phyloP scores from a whole-genome alignment of 2,797 vertebrate species.

The Steatocranus sp. region DNA sequence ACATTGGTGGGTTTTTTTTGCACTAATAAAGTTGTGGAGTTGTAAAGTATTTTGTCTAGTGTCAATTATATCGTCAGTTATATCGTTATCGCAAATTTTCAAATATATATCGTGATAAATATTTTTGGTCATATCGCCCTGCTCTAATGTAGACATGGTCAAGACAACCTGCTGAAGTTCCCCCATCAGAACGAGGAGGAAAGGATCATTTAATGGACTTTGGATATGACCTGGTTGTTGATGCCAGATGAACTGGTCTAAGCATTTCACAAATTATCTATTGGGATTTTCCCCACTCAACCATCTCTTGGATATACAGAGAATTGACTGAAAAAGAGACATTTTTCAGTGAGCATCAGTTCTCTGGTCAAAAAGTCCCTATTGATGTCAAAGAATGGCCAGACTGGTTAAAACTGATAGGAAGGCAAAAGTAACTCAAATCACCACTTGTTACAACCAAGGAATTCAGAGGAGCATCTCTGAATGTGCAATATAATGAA shows the following conservation, averaged over 20 bases:
- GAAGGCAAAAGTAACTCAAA: background rate
- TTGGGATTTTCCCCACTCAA: background rate
- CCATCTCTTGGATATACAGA: background rate
- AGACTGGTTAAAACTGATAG: background rate
- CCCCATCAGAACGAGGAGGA: background rate
- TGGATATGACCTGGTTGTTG: background rate
- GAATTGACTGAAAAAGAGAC: background rate
- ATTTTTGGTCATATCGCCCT: too few relatives aligned
- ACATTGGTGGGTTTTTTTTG: too few relatives aligned
- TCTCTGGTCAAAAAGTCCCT: background rate
- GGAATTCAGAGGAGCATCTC: background rate
- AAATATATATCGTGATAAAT: too few relatives aligned
- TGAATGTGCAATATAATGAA: background rate
- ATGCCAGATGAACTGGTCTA: background rate
- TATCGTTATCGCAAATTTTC: too few relatives aligned
- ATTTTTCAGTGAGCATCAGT: background rate
- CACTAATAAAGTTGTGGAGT: too few relatives aligned
- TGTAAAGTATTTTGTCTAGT: too few relatives aligned
- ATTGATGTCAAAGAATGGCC: background rate
- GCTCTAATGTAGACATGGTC: too few relatives aligned
- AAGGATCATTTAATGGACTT: background rate
- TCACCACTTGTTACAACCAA: background rate
- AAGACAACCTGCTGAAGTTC: background rate
- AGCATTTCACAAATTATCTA: background rate
- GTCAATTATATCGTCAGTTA: too few relatives aligned